Evolutionary conservation across 1,140 invertebrate genomes (phyloP).

Genomic region (Batillaria attramentaria): DNA sequence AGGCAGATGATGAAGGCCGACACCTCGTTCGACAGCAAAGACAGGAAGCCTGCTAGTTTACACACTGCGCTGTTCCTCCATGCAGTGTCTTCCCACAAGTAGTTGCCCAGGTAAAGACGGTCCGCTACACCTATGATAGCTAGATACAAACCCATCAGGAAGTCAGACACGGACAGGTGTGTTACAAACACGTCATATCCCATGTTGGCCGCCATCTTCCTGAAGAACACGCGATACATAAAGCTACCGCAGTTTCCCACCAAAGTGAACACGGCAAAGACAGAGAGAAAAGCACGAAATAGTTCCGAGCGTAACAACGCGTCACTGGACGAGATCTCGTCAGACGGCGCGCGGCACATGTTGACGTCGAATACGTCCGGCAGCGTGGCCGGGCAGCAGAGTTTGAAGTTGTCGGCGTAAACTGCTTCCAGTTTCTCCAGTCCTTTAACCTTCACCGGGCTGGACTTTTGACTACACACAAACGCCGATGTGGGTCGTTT

Average conservation of each 20-base stretch:
- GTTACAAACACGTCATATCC: conserved; percentile 47
- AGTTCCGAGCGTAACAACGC: conserved; percentile 38
- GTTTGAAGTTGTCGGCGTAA: not conserved
- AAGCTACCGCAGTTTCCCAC: conserved; percentile 42
- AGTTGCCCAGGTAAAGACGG: conserved; percentile 48
- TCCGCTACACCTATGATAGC: conserved; percentile 30
- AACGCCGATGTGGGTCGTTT: no score
- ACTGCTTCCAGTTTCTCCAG: not conserved
- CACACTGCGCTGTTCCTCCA: conserved; percentile 25
- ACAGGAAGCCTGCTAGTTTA: conserved; percentile 27
- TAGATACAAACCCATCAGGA: conserved; percentile 33
- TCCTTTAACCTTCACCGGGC: no score
- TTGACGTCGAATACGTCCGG: not conserved
- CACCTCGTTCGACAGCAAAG: conserved; percentile 32
- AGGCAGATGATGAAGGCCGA: conserved; percentile 32
- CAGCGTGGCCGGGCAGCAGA: not conserved
- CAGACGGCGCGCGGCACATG: conserved; percentile 22
- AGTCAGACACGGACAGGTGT: conserved; percentile 37
- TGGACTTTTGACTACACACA: no score
- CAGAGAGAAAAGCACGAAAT: conserved; percentile 38
- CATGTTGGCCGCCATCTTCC: conserved; percentile 32
- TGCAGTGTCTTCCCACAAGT: conserved; percentile 7
- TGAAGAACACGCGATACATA: conserved; percentile 30
- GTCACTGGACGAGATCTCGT: conserved; percentile 49
- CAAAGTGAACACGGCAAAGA: conserved; percentile 39